Base-by-base conservation (phyloP, 2,888 invertebrate species). In the Pollenia labialis region DNA sequence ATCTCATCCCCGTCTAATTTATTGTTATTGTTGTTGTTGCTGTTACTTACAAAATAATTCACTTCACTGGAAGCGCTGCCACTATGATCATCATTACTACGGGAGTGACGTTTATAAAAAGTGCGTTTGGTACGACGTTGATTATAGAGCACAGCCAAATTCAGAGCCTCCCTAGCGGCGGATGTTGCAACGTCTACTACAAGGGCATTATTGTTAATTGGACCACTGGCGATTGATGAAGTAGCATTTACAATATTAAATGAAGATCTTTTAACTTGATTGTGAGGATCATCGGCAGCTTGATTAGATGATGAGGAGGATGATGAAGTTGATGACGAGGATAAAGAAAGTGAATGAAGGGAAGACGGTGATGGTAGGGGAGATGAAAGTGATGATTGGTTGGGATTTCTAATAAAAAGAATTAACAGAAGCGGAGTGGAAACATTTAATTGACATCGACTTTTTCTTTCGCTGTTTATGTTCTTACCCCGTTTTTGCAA, bases 401-500 rank as follows among this genome's bases (percentile, higher is more conserved):
- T 93, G 0, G 92, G 92, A 90, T 93, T 92, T 76, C 93, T 93
- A 40, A 46, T 16, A 76, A 8, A 18, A 23, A 42, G 14, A 11
- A 52, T 1, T 12, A 4, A 14, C 4, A 64, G n/a, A 66, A 32
- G 48, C 18, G 48, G 14, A 8, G 44, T 32, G 7, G 44, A 44
- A 44, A 32, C 32, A 18, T 16, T 4, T 18, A 0, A 18, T 11
- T 23, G 23, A 1, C 9, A 10, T 32, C 32, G 6, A 32, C 32
- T 6, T 16, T 1, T 18, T 18, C 18, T 23, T n/a, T 74, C n/a
- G 14, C 11, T 54, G 23, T 40, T 32, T 32, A 32, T 32, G 9
- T 14, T 74, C 93, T 95, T 94, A 98, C 98, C 98, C 98, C 87
- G 96, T 96, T 93, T 96, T 96, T 87, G 96, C 97, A 91, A 98